Evolutionary conservation across 2,888 invertebrate genomes (phyloP).

Genomic region (Drosophila suboccidentalis): DNA sequence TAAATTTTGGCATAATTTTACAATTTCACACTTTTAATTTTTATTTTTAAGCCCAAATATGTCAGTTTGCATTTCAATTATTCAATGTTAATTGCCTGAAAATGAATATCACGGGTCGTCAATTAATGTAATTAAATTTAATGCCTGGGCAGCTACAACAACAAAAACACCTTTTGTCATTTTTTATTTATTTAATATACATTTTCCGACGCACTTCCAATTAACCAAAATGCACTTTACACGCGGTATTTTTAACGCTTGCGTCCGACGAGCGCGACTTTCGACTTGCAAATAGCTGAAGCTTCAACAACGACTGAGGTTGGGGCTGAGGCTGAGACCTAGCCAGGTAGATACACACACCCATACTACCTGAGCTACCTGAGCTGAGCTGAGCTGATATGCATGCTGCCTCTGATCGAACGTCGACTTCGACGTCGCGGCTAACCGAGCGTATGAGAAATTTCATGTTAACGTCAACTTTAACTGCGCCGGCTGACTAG

Average conservation of each 20-base stretch:
- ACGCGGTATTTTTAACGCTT: conserved; percentile 29
- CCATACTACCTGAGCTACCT: conserved; percentile 20
- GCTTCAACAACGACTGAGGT: conserved; percentile 26
- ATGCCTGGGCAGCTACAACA: conserved; percentile 3
- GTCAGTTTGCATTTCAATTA: conserved; percentile 35
- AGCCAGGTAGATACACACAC: conserved; percentile 47
- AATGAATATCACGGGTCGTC: conserved; percentile 41
- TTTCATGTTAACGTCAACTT: conserved; percentile 62
- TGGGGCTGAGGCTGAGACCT: conserved; percentile 21
- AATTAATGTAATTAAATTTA: conserved; percentile 49
- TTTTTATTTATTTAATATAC: conserved; percentile 21
- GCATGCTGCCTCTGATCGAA: conserved; percentile 38
- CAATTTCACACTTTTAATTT: conserved; percentile 64
- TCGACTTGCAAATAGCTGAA: conserved; percentile 70
- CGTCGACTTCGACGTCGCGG: conserved; percentile 41
- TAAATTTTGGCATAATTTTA: conserved; percentile 53
- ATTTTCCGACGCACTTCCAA: conserved; percentile 33
- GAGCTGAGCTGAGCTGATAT: conserved; percentile 37
- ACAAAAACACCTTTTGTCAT: conserved; percentile 14
- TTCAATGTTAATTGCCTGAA: conserved; percentile 27
- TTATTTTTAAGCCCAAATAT: background rate
- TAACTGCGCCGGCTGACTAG: conserved; percentile 37
- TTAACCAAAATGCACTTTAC: conserved; percentile 56
- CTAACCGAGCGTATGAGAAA: conserved; percentile 80
- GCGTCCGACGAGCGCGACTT: conserved; percentile 66